Percentiles rank a stretch among this genome's conserved stretches.
phyloP scores from a whole-genome alignment of 2,797 vertebrate species.

The Coluber constrictor region DNA sequence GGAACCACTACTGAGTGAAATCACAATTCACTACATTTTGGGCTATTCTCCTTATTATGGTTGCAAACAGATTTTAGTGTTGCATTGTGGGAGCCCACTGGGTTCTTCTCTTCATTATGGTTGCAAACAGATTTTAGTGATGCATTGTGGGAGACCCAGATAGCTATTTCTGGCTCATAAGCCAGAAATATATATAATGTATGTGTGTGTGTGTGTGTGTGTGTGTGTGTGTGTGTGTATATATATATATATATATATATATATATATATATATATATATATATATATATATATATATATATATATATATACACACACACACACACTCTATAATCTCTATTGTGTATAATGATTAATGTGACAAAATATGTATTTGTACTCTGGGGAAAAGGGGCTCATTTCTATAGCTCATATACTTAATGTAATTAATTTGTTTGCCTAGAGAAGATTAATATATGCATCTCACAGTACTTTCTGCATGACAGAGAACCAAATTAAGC shows the following conservation, averaged over 20 bases:
- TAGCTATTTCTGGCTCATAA: too few species aligned
- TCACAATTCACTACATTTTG: too few species aligned
- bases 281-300: neutral
- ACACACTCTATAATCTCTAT: neutral
- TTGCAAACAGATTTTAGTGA: too few species aligned
- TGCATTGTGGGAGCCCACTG: too few species aligned
- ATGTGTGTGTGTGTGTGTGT: too few species aligned
- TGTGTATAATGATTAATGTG: neutral
- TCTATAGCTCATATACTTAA: neutral
- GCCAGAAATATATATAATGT: too few species aligned
- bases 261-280: neutral
- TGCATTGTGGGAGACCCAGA: too few species aligned
- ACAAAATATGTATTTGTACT: neutral
- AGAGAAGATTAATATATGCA: slow-evolving; percentile 9
- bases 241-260: neutral
- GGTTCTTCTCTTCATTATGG: too few species aligned
- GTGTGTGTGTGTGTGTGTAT: too few species aligned
- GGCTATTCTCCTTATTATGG: too few species aligned
- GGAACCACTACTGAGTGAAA: too few species aligned
- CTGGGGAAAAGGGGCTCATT: neutral
- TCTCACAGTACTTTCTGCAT: neutral
- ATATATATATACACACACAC: neutral
- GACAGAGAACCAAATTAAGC: neutral
- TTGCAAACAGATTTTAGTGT: too few species aligned
- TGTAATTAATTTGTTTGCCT: slow-evolving; percentile 29